A percentile compares a stretch with the other conserved stretches of the same genome.
phyloP scores from a whole-genome alignment of 2,113 vertebrate genomes.

The Oncorhynchus mykiss region DNA sequence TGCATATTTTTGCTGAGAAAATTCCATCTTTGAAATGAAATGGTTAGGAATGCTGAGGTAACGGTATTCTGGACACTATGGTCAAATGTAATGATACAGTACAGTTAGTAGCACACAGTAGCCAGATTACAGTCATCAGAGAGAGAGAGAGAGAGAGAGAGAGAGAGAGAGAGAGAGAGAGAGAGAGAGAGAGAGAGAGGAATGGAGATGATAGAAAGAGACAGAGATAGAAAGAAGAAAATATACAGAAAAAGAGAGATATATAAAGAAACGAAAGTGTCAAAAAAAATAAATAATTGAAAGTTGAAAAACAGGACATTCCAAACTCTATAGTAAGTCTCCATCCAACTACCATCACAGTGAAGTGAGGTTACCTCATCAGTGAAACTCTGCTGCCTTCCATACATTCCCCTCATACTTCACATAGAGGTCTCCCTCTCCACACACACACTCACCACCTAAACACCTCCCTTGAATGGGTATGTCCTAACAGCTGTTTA shows the following conservation, averaged over 20 bases:
- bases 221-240: too few species aligned
- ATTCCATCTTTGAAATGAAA: conserved; percentile 34
- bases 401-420: conserved; percentile 19
- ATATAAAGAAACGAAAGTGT: too few species aligned
- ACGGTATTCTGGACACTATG: conserved; percentile 11
- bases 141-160: neutral
- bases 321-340: neutral
- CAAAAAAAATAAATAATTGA: too few species aligned
- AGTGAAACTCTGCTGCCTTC: conserved; percentile 5
- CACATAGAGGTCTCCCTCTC: conserved; percentile 8
- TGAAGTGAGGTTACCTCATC: conserved; percentile 16
- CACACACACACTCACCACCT: neutral
- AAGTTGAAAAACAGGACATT: neutral
- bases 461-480: neutral
- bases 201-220: too few species aligned
- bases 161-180: too few species aligned
- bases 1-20: neutral
- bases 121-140: conserved; percentile 6
- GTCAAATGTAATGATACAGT: conserved; percentile 41
- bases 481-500: conserved; percentile 52
- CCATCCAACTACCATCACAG: neutral
- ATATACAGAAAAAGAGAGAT: too few species aligned
- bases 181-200: too few species aligned
- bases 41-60: conserved; percentile 55
- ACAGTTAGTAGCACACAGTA: neutral